Base-by-base conservation (phyloP, 1,140 invertebrate species). In the Ditylenchus dipsaci region DNA sequence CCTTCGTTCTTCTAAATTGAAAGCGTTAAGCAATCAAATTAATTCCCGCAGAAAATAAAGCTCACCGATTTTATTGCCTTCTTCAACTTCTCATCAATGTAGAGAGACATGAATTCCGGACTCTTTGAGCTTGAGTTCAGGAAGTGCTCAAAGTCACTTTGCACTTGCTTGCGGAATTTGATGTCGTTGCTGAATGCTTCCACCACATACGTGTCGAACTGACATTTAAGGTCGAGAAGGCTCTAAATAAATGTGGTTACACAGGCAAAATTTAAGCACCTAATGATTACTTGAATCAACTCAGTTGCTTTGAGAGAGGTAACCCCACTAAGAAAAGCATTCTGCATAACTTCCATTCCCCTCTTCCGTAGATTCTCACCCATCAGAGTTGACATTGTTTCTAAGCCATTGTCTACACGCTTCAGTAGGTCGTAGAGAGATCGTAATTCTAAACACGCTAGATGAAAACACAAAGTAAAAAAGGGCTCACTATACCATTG, bases 41-140 rank as follows among this genome's bases (percentile, higher is more conserved):
- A 45, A 45, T 45, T n/a, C n/a, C 11, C n/a, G 43, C 43, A 45
- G 11, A 53, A 42, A 30, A n/a, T 17, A 53, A 53, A 42, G 30
- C 60, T n/a, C 86, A 95, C 92, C 77, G 93, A 93, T 87, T 97
- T 97, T 60, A 95, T 92, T 43, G 95, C 95, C 85, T 98, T 98
- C 85, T 97, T 97, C 61, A 99, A 86, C 86, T 97, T 98, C 82
- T 98, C 95, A 86, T 98, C 96, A 72, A 98, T 97, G 83, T 97
- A 98, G n/a, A 98, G 87, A 13, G 95, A 97, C 27, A 99, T 86
- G 86, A 96, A 98, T 86, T 99, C 95, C 0, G 96, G 95, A 43
- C 93, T 96, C 84, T 97, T 97, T 43, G 89, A 88, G 86, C 97
- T 98, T 53, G 97, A 86, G 86, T 99, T 99, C 43, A 99, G 88